These are phyloP conservation scores for Sycophila texana DNA, from an alignment of 2,888 invertebrate genomes.

Conservation along the genomic window DNA sequence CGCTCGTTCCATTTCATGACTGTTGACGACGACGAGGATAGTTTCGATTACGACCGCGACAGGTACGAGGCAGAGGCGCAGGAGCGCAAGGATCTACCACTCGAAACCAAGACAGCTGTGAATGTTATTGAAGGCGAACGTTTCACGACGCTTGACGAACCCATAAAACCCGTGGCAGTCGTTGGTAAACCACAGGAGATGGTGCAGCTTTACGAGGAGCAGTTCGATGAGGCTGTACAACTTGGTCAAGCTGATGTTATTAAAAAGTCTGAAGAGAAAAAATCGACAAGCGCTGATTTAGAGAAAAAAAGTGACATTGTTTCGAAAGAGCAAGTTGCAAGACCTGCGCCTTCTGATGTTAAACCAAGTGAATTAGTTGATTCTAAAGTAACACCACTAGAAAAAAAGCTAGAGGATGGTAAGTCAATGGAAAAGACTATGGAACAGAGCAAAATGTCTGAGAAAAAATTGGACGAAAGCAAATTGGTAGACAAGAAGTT, in stretches of 20 bases:
- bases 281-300: no score
- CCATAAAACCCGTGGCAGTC: constrained; percentile 11
- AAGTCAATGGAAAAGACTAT: no score
- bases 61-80: constrained; percentile 38
- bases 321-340: neutral
- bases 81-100: constrained; percentile 30
- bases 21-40: constrained; percentile 43
- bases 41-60: constrained; percentile 52
- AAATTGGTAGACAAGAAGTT: no score
- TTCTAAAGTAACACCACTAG: no score
- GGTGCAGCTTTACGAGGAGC: constrained; percentile 45
- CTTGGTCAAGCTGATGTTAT: neutral
- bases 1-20: constrained; percentile 52
- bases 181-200: constrained; percentile 17
- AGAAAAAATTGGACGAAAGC: neutral
- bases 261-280: no score
- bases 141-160: constrained; percentile 44
- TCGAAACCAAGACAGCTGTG: constrained; percentile 53
- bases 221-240: constrained; percentile 36
- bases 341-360: neutral
- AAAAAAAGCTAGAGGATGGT: no score
- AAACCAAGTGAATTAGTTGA: neutral
- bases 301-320: no score
- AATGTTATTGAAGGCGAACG: constrained; percentile 52
- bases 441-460: neutral